Evolutionary conservation across 2,113 vertebrate genomes (phyloP), one percentile per base, ranked within the genome.

Genomic region (Cyprinus carpio): DNA sequence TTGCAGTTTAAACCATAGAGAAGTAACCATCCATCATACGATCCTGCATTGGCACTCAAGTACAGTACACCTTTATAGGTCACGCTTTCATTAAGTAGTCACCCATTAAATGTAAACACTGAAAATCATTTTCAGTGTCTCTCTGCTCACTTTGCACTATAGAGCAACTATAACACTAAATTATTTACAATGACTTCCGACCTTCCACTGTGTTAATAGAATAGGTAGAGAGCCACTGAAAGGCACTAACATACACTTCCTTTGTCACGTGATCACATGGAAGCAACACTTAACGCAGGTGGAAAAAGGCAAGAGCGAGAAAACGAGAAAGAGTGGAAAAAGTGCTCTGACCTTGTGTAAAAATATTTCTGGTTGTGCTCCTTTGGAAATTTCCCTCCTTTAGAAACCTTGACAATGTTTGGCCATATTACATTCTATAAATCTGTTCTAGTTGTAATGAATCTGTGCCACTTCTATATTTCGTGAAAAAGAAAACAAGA

Each of bases 11-110:
- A 78, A 58, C 29, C 77, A 27, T 12, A 18, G 37, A 62, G 23
- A 80, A 64, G n/a, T 64, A 43, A 64, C 31, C 12, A 43, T 80
- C 4, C 6, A 6, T 58, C 20, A 37, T 60, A 31, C 2, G 31
- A 78, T 78, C n/a, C 37, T 25, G 56, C 31, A 62, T 18, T 65
- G 27, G 62, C 79, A 81, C 40, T 81, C 16, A 65, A 64, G 37
- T 64, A 15, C 58, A 80, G 58, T 27, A 27, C n/a, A 80, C 37
- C 78, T 69, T 81, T 69, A 81, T 31, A 81, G 79, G 79, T 69
- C 79, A 81, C 1, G 6, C 62, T 31, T 81, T 67, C 27, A 81
- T 81, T 81, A 67, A 49, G 27, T 10, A 69, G 60, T 67, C 79
- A 81, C 18, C 60, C 62, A 49, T 67, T 46, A 67, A 65, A 29